A percentile compares a stretch with the other conserved stretches of the same genome.
phyloP scores from a whole-genome alignment of 30 jellyfish, hydroid and myxozoan genomes.

The Hydractinia symbiolongicarpus region DNA sequence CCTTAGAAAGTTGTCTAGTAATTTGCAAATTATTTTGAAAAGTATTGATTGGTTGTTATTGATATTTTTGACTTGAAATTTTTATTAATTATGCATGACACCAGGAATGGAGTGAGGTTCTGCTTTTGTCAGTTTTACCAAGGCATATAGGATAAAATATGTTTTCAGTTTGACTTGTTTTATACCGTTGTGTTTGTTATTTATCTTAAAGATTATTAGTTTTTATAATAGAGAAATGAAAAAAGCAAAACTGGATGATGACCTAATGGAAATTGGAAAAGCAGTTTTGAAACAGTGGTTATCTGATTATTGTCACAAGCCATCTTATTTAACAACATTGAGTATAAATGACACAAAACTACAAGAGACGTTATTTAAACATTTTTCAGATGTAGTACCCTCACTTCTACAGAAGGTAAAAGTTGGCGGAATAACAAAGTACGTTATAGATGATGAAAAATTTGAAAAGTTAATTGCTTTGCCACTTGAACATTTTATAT shows the following conservation, averaged over 20 bases:
- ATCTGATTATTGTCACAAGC: not conserved
- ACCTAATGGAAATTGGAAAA: not conserved
- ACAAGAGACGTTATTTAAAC: not conserved
- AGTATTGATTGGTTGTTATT: too few species aligned
- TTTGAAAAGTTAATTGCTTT: constrained; percentile 36
- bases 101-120: too few species aligned
- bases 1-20: too few species aligned
- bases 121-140: too few species aligned
- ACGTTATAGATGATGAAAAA: constrained; percentile 28
- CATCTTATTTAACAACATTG: not conserved
- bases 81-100: too few species aligned
- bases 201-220: too few species aligned
- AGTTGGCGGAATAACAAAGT: constrained; percentile 44
- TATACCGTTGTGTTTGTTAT: too few species aligned
- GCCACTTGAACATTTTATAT: constrained; percentile 56
- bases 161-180: too few species aligned
- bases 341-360: constrained; percentile 1
- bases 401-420: constrained; percentile 2
- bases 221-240: not conserved
- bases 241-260: constrained; percentile 22
- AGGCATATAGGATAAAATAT: too few species aligned
- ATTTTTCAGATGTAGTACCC: constrained; percentile 19
- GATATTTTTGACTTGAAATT: too few species aligned
- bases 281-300: not conserved
- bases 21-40: too few species aligned